These are phyloP conservation scores for Ardeotis arabs DNA, from an alignment of 2,113 vertebrate genomes.

Conservation along the genomic window DNA sequence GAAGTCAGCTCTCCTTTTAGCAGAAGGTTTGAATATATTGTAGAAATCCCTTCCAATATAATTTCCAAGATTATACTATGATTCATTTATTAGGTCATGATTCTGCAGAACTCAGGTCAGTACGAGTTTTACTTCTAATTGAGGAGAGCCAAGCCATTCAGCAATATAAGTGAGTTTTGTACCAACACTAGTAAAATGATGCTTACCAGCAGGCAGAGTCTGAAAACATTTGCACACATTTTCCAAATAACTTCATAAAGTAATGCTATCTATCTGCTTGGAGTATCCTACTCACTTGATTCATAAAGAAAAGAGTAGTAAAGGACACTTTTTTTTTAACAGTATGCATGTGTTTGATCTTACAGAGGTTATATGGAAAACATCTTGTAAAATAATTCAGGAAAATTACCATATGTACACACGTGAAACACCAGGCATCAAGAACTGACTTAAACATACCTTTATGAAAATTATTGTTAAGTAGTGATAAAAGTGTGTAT, in stretches of 20 bases:
- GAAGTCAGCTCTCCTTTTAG: background rate
- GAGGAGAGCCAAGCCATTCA: background rate
- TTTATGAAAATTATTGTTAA: background rate
- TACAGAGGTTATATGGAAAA: background rate
- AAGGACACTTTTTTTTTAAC: background rate
- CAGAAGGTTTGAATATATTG: background rate
- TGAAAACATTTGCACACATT: background rate
- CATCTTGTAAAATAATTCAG: background rate
- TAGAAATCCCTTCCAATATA: background rate
- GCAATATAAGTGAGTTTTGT: background rate
- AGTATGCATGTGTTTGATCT: background rate
- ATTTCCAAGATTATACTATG: background rate
- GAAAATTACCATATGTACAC: background rate
- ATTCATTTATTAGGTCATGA: background rate
- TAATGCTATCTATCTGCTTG: background rate
- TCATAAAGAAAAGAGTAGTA: background rate
- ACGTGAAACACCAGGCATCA: background rate
- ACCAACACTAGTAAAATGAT: background rate
- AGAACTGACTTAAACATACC: background rate
- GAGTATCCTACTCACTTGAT: background rate
- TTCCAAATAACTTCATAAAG: background rate
- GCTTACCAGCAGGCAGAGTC: background rate
- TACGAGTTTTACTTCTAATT: background rate
- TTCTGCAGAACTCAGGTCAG: background rate
- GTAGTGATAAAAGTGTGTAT: background rate